phyloP scores from a whole-genome alignment of 2,888 invertebrate genomes.

The Noctua janthe region DNA sequence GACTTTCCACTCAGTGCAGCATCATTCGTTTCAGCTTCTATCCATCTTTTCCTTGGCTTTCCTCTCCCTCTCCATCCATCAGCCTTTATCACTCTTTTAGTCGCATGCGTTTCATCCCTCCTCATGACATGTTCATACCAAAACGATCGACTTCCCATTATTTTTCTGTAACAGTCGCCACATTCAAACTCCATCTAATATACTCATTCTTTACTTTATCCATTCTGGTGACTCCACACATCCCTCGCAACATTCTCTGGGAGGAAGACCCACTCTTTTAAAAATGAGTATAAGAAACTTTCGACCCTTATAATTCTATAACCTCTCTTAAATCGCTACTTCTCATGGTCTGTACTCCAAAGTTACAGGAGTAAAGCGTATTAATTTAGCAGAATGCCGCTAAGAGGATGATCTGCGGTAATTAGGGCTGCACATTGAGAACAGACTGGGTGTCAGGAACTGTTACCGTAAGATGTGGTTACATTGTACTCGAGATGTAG shows the following conservation, averaged over 20 bases:
- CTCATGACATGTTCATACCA: too few relatives aligned
- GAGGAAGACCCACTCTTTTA: background rate
- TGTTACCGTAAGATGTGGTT: constrained; percentile 66
- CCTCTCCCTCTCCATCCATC: too few relatives aligned
- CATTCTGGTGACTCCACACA: too few relatives aligned
- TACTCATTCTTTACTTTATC: too few relatives aligned
- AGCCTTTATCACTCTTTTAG: too few relatives aligned
- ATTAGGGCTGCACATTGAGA: constrained; percentile 80
- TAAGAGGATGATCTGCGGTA: constrained; percentile 83
- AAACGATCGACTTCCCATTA: too few relatives aligned
- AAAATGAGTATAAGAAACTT: background rate
- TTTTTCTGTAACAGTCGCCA: too few relatives aligned
- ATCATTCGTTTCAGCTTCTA: background rate
- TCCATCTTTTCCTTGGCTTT: background rate
- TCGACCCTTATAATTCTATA: background rate
- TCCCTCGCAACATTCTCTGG: too few relatives aligned
- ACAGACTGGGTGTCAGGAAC: constrained; percentile 73
- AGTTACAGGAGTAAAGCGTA: constrained; percentile 71
- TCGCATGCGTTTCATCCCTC: too few relatives aligned
- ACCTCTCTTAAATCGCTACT: constrained; percentile 31
- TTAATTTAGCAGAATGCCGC: constrained; percentile 79
- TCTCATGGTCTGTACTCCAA: constrained; percentile 43
- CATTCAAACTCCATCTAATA: too few relatives aligned
- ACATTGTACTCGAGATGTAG: constrained; percentile 33
- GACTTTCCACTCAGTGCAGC: too few relatives aligned